A percentile compares a stretch with the other conserved stretches of the same genome.
Conservation (phyloP, 2,797 vertebrate genomes). For the Anguilla megastoma region DNA sequence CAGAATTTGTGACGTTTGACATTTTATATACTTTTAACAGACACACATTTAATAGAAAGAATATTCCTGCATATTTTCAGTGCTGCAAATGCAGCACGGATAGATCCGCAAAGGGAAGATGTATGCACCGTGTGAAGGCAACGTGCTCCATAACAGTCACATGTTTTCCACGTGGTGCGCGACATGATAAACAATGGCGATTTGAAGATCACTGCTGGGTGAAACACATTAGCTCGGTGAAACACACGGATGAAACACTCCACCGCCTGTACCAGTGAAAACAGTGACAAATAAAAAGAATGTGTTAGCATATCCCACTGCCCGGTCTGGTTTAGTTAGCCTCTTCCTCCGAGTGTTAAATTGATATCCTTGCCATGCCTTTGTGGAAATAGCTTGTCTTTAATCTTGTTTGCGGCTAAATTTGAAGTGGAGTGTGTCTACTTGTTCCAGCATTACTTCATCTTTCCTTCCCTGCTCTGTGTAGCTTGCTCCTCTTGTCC, state of each 20-base stretch:
- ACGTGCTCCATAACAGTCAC: neutral
- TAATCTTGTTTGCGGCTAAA: slow-evolving; percentile 84
- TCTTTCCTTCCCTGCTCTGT: slow-evolving; percentile 77
- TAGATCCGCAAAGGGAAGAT: neutral
- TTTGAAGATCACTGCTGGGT: slow-evolving; percentile 33
- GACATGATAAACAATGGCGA: slow-evolving; percentile 49
- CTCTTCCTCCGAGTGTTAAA: slow-evolving; percentile 72
- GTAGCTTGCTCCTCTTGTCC: slow-evolving; percentile 78
- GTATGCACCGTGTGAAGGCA: neutral
- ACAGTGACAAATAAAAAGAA: slow-evolving; percentile 69
- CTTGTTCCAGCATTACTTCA: slow-evolving; percentile 83
- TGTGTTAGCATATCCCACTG: slow-evolving; percentile 52
- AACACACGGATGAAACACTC: slow-evolving; percentile 45
- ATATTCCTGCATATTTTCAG: neutral
- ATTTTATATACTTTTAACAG: neutral
- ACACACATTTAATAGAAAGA: neutral
- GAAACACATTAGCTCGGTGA: slow-evolving; percentile 42
- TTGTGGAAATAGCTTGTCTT: slow-evolving; percentile 82
- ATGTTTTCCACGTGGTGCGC: neutral
- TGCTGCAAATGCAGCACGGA: neutral
- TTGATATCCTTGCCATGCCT: slow-evolving; percentile 78
- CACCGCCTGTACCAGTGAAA: slow-evolving; percentile 39
- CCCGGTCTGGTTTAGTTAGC: slow-evolving; percentile 54
- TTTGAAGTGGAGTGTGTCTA: slow-evolving; percentile 83
- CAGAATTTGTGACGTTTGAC: neutral